Evolutionary conservation across 2,113 vertebrate species (phyloP).

Genomic region (Capra hircus): DNA sequence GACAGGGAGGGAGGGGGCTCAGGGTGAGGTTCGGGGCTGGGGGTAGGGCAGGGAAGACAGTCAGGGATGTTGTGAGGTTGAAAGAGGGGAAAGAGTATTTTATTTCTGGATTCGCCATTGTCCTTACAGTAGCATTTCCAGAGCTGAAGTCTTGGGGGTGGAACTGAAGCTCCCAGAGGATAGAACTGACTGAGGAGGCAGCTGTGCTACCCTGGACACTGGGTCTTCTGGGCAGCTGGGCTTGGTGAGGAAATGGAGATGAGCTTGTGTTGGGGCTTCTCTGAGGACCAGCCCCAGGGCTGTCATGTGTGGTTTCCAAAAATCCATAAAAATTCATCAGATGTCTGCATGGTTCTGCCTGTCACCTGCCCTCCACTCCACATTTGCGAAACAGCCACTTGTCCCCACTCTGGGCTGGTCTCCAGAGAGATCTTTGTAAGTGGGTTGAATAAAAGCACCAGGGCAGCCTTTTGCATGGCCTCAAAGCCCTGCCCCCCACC

Average conservation of each 20-base stretch:
- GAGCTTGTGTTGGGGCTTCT: background rate
- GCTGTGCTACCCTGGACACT: background rate
- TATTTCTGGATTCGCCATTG: background rate
- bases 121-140: background rate
- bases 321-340: background rate
- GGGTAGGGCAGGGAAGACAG: background rate
- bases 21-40: background rate
- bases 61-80: rapidly evolving
- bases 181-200: too few relatives aligned
- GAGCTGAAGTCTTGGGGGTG: background rate
- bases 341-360: background rate
- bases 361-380: background rate
- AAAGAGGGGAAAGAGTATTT: background rate
- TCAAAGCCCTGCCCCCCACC: background rate
- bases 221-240: background rate
- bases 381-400: background rate
- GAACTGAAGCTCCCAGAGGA: background rate
- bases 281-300: background rate
- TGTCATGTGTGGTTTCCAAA: background rate
- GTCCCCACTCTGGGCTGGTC: background rate
- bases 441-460: background rate
- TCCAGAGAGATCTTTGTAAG: background rate
- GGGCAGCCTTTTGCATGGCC: background rate
- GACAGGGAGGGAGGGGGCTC: rapidly evolving
- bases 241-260: background rate